phyloP scores from a whole-genome alignment of 2,888 invertebrate genomes.

The Dastarcus helophoroides region DNA sequence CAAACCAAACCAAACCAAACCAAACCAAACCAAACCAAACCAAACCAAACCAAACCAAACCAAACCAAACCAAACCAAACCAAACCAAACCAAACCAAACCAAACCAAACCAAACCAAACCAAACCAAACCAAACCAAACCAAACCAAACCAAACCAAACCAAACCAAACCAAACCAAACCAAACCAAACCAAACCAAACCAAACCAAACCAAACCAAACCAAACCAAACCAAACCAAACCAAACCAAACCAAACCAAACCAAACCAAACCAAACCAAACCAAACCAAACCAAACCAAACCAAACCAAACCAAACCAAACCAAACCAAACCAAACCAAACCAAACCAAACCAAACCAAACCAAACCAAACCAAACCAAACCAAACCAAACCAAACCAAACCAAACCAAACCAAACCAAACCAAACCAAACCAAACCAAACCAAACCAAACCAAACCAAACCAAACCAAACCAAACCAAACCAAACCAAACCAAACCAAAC shows the following conservation, averaged over 20 bases:
- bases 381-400: slow-evolving; percentile 8
- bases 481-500: no score
- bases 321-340: slow-evolving; percentile 8
- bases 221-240: slow-evolving; percentile 8
- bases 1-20: no score
- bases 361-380: slow-evolving; percentile 7
- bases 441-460: slow-evolving; percentile 3
- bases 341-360: slow-evolving; percentile 8
- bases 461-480: slow-evolving; percentile 6
- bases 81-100: no score
- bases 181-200: no score
- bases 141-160: no score
- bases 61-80: no score
- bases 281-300: slow-evolving; percentile 7
- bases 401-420: slow-evolving; percentile 3
- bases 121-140: no score
- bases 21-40: no score
- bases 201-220: no score
- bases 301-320: slow-evolving; percentile 8
- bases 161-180: no score
- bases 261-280: slow-evolving; percentile 7
- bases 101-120: no score
- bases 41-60: no score
- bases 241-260: slow-evolving; percentile 6
- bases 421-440: slow-evolving; percentile 1